Evolutionary conservation across 2,888 invertebrate species (phyloP), one percentile per base, ranked within the genome.

Genomic region (Aphodius sticticus): DNA sequence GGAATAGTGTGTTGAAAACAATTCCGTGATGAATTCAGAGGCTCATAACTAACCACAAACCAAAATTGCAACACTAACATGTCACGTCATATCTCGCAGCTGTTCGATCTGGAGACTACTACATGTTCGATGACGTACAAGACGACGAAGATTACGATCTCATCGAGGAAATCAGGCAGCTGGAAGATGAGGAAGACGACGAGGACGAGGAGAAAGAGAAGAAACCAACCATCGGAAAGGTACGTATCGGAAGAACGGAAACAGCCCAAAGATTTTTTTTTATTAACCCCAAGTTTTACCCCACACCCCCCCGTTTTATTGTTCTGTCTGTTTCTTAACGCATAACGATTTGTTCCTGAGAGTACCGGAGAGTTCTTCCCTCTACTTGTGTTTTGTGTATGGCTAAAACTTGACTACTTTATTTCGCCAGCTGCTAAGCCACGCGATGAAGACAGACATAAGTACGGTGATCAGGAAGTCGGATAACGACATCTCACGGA

Each of bases 41-140:
- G 9, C 53, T 53, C 53, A 9, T 53, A 12, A 53, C 7, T 53
- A 5, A 53, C 12, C 12, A 9, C 12, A 9, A 53, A 53, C 53
- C 4, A 26, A 2, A 26, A 26, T 26, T 26, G 3, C 26, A 71
- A 26, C 15, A 71, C 16, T n/a, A 71, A 71, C 9, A 15, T 71
- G 12, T 6, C 26, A 71, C n/a, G 71, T 5, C 26, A 15, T n/a
- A n/a, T 76, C 69, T 81, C 76, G 88, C 91, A 99, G 99, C 99
- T 77, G 95, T 99, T 80, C 94, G 99, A 77, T 98, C 98, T 81
- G 99, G 99, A 16, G 99, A 99, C 90, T 99, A 99, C 91, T 99
- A 98, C 91, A 98, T 99, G 97, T 99, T 99, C 91, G 98, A 99
- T 87, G 98, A 98, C 84, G 93, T 96, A 86, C 95, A 95, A 85